A percentile compares a stretch with the other conserved stretches of the same genome.
phyloP scores from a whole-genome alignment of 2,797 vertebrate species.

The Hoplostethus mediterraneus region DNA sequence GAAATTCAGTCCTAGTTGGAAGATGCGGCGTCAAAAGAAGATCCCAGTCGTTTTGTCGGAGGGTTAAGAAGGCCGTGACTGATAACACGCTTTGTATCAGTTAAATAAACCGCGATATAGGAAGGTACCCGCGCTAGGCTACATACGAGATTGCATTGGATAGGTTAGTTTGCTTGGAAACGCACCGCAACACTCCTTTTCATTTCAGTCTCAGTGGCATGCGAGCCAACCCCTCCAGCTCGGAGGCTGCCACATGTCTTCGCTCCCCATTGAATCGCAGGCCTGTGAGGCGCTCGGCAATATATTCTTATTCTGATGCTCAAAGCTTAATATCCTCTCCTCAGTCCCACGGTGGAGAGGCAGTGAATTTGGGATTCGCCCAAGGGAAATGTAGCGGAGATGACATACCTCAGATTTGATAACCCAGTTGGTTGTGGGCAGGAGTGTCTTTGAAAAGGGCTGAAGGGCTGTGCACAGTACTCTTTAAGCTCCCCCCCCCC shows the following conservation, averaged over 20 bases:
- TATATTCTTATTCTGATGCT: conserved; percentile 69
- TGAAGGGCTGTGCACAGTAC: conserved; percentile 33
- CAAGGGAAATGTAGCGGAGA: conserved; percentile 61
- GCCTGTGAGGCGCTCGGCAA: conserved; percentile 54
- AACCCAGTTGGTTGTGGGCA: conserved; percentile 68
- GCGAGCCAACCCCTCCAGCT: conserved; percentile 65
- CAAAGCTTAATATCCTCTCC: conserved; percentile 63
- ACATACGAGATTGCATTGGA: conserved; percentile 64
- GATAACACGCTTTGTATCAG: conserved; percentile 49
- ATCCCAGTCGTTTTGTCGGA: conserved; percentile 38
- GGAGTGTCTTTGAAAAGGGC: conserved; percentile 49
- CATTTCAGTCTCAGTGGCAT: conserved; percentile 53
- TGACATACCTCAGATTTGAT: conserved; percentile 68
- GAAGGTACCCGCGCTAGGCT: conserved; percentile 32
- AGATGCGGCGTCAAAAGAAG: conserved; percentile 35
- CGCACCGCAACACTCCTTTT: conserved; percentile 50
- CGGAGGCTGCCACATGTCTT: conserved; percentile 38
- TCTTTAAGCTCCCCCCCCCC: conserved; percentile 54
- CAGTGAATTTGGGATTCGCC: conserved; percentile 49
- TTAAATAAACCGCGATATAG: conserved; percentile 54
- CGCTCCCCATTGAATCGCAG: conserved; percentile 56
- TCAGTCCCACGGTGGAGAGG: conserved; percentile 43
- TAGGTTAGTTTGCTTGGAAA: conserved; percentile 55
- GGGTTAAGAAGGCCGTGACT: conserved; percentile 58
- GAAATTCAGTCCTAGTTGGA: neutral